These are phyloP conservation scores for Gymnodraco acuticeps DNA, from an alignment of 2,797 vertebrate species.

Conservation along the genomic window DNA sequence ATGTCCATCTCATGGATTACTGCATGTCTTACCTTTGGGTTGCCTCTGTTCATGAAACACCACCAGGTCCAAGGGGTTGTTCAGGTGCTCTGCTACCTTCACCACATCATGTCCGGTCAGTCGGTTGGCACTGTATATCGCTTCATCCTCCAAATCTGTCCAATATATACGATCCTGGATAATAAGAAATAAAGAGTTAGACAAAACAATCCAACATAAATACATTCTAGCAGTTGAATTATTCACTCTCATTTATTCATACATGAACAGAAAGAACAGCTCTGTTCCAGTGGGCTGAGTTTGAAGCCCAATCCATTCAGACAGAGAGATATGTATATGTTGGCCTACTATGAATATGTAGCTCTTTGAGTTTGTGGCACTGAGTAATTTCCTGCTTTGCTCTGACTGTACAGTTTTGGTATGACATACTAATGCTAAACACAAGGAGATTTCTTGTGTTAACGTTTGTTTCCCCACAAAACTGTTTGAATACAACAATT, in stretches of 20 bases:
- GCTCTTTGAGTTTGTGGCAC: background rate
- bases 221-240: background rate
- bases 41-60: conserved; percentile 96
- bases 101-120: conserved; percentile 91
- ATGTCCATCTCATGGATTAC: background rate
- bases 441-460: background rate
- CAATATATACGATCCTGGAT: conserved; percentile 94
- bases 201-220: background rate
- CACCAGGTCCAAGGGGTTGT: conserved; percentile 96
- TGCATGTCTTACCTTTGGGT: conserved; percentile 87
- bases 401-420: background rate
- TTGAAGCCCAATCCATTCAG: too few species aligned
- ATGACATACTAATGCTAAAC: background rate
- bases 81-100: conserved; percentile 93
- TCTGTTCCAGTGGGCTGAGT: background rate
- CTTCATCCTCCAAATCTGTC: conserved; percentile 96
- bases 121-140: conserved; percentile 95
- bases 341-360: background rate
- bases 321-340: background rate
- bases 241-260: background rate
- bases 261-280: background rate
- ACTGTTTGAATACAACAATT: background rate
- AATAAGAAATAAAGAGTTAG: background rate
- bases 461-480: background rate
- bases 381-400: background rate